Conservation (phyloP, 1,140 invertebrate genomes). For the Mactra quadrangularis region DNA sequence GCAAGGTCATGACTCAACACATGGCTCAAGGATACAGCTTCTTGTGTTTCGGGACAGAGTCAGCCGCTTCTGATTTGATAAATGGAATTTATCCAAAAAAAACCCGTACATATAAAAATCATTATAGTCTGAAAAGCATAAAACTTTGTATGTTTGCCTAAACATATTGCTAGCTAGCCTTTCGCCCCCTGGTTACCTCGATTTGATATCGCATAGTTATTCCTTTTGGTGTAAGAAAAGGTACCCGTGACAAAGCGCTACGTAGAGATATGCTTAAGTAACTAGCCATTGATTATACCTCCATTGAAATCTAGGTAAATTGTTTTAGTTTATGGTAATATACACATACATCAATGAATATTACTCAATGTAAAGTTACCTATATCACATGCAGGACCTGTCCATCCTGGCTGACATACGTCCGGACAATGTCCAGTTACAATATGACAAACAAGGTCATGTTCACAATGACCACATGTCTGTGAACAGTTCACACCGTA, state of each 20-base stretch:
- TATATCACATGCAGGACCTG: background rate
- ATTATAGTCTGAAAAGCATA: too few relatives aligned
- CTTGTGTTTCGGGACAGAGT: too few relatives aligned
- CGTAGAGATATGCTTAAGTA: background rate
- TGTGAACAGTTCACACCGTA: background rate
- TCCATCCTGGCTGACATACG: background rate
- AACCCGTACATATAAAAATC: too few relatives aligned
- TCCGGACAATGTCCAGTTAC: background rate
- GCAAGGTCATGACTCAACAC: too few relatives aligned
- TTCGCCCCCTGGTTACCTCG: background rate
- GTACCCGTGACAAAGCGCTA: background rate
- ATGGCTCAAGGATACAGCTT: too few relatives aligned
- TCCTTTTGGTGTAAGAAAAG: background rate
- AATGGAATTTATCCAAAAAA: too few relatives aligned
- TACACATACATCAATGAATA: too few relatives aligned
- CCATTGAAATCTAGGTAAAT: background rate
- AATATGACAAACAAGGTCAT: background rate
- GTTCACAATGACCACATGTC: background rate
- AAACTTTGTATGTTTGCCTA: too few relatives aligned
- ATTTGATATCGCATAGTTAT: too few relatives aligned
- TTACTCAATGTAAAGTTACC: too few relatives aligned
- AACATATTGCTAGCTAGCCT: too few relatives aligned
- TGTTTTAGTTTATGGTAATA: background rate
- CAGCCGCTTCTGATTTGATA: too few relatives aligned
- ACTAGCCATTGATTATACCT: background rate